Evolutionary conservation across 2,797 vertebrate genomes (phyloP).

Genomic region (Delichon dasypus): DNA sequence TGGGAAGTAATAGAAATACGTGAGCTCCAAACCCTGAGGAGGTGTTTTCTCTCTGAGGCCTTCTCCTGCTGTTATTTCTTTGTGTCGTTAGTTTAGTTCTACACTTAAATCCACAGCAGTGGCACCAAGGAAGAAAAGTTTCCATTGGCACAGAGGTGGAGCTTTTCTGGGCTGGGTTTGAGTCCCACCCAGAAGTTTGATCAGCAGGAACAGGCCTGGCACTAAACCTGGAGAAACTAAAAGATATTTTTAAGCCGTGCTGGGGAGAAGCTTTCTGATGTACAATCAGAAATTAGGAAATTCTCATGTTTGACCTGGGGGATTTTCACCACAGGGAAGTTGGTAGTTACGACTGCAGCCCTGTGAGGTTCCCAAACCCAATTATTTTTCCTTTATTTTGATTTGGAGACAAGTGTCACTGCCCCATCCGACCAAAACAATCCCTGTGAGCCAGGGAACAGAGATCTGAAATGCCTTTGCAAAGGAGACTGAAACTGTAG

Average conservation of each 20-base stretch:
- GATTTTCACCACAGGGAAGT: not conserved
- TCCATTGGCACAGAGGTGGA: fast-evolving
- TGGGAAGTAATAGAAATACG: fast-evolving
- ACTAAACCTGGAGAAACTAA: not conserved
- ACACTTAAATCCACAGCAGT: fast-evolving
- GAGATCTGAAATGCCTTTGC: slow-evolving; percentile 47
- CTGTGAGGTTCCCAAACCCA: not conserved
- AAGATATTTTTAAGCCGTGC: fast-evolving
- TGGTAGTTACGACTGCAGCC: not conserved
- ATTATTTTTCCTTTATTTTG: not conserved
- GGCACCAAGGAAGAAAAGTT: not conserved
- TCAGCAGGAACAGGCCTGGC: not conserved
- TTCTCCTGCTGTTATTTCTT: not conserved
- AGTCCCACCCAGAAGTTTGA: not conserved
- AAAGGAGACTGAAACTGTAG: slow-evolving; percentile 54
- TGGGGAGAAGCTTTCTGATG: not conserved
- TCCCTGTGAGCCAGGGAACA: slow-evolving; percentile 20
- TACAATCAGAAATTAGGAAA: not conserved
- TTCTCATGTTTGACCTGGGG: not conserved
- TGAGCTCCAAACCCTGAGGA: not conserved
- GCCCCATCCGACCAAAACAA: not conserved
- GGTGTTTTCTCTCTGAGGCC: not conserved
- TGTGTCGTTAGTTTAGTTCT: not conserved
- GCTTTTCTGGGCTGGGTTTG: not conserved
- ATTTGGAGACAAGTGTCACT: not conserved